Conservation (phyloP, 1,140 invertebrate genomes). For the Diprion similis region DNA sequence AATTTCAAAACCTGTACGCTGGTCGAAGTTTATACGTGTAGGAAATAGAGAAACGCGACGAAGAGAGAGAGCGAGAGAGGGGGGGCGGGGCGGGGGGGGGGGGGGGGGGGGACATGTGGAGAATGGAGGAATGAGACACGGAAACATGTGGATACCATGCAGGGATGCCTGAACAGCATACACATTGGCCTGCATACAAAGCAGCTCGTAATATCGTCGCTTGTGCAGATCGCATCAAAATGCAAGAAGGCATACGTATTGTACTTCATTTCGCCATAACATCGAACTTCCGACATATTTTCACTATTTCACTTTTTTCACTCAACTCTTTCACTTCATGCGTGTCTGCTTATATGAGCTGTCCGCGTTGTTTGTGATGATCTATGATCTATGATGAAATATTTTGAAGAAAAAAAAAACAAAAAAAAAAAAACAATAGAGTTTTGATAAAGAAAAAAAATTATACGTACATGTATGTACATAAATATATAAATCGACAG, state of each 20-base stretch:
- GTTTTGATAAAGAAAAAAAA: no score
- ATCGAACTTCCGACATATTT: neutral
- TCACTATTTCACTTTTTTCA: neutral
- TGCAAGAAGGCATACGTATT: constrained; percentile 10
- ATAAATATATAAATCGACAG: no score
- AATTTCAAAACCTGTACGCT: neutral
- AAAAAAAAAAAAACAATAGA: no score
- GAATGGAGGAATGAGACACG: constrained; percentile 21
- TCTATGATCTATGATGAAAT: no score
- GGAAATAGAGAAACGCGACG: constrained; percentile 15
- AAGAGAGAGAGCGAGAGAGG: constrained; percentile 17
- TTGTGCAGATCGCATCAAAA: constrained; percentile 9
- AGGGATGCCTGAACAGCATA: constrained; percentile 19
- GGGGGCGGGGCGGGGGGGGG: no score
- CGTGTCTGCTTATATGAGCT: no score
- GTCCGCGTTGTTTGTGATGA: no score
- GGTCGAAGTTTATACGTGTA: constrained; percentile 2
- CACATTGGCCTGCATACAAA: constrained; percentile 47
- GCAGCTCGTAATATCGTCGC: constrained; percentile 42
- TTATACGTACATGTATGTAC: no score
- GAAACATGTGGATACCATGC: constrained; percentile 29
- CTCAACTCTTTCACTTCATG: neutral
- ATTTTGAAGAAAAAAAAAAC: no score
- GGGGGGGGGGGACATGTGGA: constrained; percentile 15
- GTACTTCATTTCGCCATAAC: neutral